Base-by-base conservation (phyloP, 2,888 invertebrate genomes). In the Spialia ferax region DNA sequence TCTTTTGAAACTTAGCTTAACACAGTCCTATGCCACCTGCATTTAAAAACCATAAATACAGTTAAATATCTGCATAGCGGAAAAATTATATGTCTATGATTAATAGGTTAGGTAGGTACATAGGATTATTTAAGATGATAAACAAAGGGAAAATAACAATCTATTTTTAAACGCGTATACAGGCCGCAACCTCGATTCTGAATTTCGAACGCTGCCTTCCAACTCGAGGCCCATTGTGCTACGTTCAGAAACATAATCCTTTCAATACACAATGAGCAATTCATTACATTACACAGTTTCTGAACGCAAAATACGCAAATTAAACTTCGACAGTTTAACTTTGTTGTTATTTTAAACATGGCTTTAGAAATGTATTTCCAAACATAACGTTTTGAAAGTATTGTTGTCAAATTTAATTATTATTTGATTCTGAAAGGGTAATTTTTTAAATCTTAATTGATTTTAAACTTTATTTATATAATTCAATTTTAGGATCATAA, bases 241-340 rank as follows among this genome's bases (percentile, higher is more conserved):
- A 52, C 52, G 60, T 66, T 66, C 66, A 66, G 66, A 66, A 66
- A 66, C 66, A 66, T 66, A 66, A 66, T 66, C 60, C 66, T 61
- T 66, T 66, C 66, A 66, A 66, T 66, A 55, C 66, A 66, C 66
- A 66, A 66, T 66, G 66, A 66, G 60, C 66, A 66, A 66, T 66
- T 66, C 66, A 66, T 66, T 66, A 66, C 66, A 66, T 66, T 66
- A 61, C 65, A 66, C 66, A 61, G 66, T 66, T 66, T 66, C 66
- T 61, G 66, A 66, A 66, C 66, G 60, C 54, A 66, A 60, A 66
- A 66, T 66, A 60, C 56, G 60, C 66, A 66, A 60, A 66, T 66
- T 66, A 66, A 66, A 52, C 60, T 66, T 66, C 42, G 60, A 60
- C 60, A 52, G 60, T 42, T 65, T 26, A 35, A 65, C 50, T 59